These are phyloP conservation scores for Pegoplata infirma DNA, from an alignment of 2,888 invertebrate genomes.

Conservation along the genomic window DNA sequence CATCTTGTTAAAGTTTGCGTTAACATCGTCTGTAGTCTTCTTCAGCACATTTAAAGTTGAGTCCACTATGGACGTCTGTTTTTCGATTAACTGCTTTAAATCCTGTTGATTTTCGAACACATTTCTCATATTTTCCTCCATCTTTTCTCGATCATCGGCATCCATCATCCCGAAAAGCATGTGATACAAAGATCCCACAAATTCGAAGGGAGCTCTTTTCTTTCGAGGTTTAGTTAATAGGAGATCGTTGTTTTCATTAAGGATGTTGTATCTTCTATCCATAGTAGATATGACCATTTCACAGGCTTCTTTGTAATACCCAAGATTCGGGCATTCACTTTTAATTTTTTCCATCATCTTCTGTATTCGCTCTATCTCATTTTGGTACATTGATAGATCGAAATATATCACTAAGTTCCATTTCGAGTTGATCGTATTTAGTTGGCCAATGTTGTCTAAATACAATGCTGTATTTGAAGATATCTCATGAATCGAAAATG, in stretches of 20 bases:
- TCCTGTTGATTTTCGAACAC: conserved; percentile 12
- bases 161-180: conserved; percentile 11
- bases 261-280: not conserved
- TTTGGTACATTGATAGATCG: too few species aligned
- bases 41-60: not conserved
- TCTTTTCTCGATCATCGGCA: not conserved
- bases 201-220: not conserved
- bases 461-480: not conserved
- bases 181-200: not conserved
- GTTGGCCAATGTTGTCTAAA: not conserved
- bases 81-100: not conserved
- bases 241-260: not conserved
- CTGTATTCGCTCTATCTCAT: not conserved
- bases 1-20: not conserved
- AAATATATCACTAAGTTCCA: not conserved
- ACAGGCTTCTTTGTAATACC: not conserved
- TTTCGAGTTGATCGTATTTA: not conserved
- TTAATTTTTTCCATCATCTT: not conserved
- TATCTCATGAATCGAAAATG: not conserved
- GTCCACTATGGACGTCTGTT: not conserved
- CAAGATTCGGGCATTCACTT: not conserved
- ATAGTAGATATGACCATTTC: not conserved
- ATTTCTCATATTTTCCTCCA: not conserved
- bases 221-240: not conserved
- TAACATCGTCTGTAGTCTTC: not conserved